Conservation (phyloP, 2,113 vertebrate genomes). For the Chaetodon auriga region DNA sequence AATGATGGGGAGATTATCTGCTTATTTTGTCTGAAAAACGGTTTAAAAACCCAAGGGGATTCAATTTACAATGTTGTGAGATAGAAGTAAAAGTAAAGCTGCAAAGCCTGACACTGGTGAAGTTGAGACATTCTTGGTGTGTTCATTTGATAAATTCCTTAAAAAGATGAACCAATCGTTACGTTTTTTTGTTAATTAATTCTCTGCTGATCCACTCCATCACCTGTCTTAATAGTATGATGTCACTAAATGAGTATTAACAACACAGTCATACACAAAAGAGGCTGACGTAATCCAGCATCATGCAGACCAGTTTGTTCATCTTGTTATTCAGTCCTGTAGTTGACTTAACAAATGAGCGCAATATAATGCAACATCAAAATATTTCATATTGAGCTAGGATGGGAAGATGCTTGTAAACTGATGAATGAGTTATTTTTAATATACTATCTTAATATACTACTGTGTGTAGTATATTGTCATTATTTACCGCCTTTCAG, state of each 20-base stretch:
- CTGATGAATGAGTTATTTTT: conserved; percentile 9
- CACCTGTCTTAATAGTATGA: background rate
- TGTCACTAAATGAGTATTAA: background rate
- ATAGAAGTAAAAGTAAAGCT: background rate
- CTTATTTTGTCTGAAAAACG: background rate
- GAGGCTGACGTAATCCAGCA: background rate
- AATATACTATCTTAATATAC: background rate
- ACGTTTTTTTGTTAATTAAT: background rate
- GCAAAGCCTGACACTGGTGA: background rate
- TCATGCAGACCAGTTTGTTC: background rate
- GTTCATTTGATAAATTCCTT: background rate
- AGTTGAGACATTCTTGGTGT: background rate
- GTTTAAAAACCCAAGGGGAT: background rate
- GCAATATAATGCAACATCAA: background rate
- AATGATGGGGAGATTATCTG: background rate
- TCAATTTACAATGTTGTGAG: background rate
- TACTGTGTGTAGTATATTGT: conserved; percentile 7
- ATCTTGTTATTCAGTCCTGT: background rate
- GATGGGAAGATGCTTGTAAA: background rate
- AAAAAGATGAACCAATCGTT: background rate
- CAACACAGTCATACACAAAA: background rate
- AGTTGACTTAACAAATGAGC: background rate
- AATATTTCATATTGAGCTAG: background rate
- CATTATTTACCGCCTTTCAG: conserved; percentile 9
- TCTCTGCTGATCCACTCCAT: background rate